Percentiles rank a stretch among this genome's conserved stretches.
Conservation (phyloP, 2,888 invertebrate genomes). For the Hypsopygia costalis region DNA sequence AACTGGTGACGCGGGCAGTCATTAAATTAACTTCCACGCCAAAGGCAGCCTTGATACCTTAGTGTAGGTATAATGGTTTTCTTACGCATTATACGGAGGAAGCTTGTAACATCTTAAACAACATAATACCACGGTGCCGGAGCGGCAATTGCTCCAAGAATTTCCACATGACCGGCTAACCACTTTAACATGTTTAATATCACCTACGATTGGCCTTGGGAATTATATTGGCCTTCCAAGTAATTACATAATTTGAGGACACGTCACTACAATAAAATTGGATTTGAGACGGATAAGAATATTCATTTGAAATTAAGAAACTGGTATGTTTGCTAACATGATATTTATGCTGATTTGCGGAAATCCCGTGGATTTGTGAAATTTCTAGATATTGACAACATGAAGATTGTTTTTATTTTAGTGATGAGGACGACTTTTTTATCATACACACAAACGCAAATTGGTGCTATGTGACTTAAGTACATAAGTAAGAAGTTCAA, state of each 20-base stretch:
- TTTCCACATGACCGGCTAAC: conserved; percentile 33
- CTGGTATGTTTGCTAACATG: conserved; percentile 4
- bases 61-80: background rate
- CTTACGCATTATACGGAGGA: conserved; percentile 16
- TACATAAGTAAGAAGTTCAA: no score
- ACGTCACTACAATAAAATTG: conserved; percentile 37
- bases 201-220: conserved; percentile 51
- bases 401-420: no score
- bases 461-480: no score
- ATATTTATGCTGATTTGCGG: background rate
- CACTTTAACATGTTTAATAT: conserved; percentile 46
- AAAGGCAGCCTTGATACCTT: conserved; percentile 7
- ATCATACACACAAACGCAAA: no score
- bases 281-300: conserved; percentile 23
- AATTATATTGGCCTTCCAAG: conserved; percentile 49
- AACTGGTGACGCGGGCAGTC: background rate
- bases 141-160: conserved; percentile 32
- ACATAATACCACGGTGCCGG: conserved; percentile 33
- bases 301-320: conserved; percentile 5
- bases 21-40: conserved; percentile 1
- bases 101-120: conserved; percentile 29
- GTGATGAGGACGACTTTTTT: no score
- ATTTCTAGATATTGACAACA: background rate
- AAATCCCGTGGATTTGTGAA: background rate
- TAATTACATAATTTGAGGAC: conserved; percentile 54